Evolutionary conservation across 2,888 invertebrate species (phyloP).

Genomic region (Heteropelma amictum): DNA sequence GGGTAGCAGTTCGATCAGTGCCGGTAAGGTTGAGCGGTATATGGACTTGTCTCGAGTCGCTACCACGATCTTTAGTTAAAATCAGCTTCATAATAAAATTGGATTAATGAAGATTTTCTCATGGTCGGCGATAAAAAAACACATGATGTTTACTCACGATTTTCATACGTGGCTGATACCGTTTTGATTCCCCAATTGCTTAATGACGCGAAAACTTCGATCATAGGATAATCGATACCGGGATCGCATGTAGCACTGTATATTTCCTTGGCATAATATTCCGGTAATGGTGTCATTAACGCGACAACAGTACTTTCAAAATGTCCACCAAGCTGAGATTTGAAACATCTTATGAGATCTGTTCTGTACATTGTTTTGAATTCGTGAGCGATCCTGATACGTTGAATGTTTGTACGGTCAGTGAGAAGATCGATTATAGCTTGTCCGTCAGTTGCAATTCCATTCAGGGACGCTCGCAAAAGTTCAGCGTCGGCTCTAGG

Average conservation of each 20-base stretch:
- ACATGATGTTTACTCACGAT: slow-evolving; percentile 82
- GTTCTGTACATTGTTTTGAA: slow-evolving; percentile 94
- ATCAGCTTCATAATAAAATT: too few species aligned
- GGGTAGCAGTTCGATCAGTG: too few species aligned
- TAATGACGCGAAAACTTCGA: slow-evolving; percentile 93
- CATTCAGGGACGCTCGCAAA: slow-evolving; percentile 94
- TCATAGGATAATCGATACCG: slow-evolving; percentile 82
- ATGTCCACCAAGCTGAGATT: slow-evolving; percentile 92
- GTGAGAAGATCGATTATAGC: slow-evolving; percentile 91
- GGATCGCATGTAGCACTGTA: slow-evolving; percentile 92
- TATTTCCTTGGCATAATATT: slow-evolving; percentile 90
- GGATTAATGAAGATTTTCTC: not conserved
- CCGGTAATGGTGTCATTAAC: slow-evolving; percentile 90
- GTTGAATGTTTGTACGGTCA: slow-evolving; percentile 90
- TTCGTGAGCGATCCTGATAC: slow-evolving; percentile 88
- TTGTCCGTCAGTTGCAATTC: slow-evolving; percentile 94
- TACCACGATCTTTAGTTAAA: too few species aligned
- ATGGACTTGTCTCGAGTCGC: too few species aligned
- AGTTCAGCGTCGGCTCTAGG: slow-evolving; percentile 88
- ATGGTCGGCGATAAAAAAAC: not conserved
- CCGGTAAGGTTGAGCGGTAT: too few species aligned
- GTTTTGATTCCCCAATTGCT: slow-evolving; percentile 90
- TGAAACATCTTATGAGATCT: slow-evolving; percentile 89
- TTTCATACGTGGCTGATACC: slow-evolving; percentile 87
- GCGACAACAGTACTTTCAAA: slow-evolving; percentile 91